Evolutionary conservation across 2,888 invertebrate genomes (phyloP), one percentile per base, ranked within the genome.

Genomic region (Liposcelis brunnea): DNA sequence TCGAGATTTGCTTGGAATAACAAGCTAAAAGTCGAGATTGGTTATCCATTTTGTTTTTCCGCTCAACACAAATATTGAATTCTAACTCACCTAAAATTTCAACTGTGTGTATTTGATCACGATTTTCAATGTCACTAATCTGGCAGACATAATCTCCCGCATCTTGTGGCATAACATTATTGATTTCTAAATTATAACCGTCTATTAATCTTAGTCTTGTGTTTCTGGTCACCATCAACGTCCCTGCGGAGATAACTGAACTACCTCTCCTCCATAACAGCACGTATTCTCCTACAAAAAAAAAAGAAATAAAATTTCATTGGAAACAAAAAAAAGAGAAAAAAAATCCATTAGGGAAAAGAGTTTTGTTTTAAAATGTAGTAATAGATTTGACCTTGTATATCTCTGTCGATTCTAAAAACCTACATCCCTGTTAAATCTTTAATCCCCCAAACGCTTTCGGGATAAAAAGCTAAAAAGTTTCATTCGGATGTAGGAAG

Each of bases 81-180:
- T 14, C 10, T 35, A 35, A 14, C 16, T 35, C 44, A 55, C 72
- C 70, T 36, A 79, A 61, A 49, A 80, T 77, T 56, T 79, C 77
- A 32, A 80, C 76, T 1, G 77, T 78, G 61, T 79, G 79, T 12
- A 76, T 74, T 60, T 78, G 78, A 59, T 79, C 78, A 12, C 74
- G 66, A 37, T 74, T 73, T 49, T 74, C 71, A 40, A 74, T 71
- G 61, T 77, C 78, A 42, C 77, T 76, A 52, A 80, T 74, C 65
- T 79, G 79, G 59, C 80, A 80, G 12, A 79, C 75, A 65, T 80
- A 80, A 65, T 79, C 69, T 2, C 71, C 72, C 1, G 78, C 78
- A 55, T 80, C 79, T 63, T 77, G 77, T 0, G 78, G 77, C 36
- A 74, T 72, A 1, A 80, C 75, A 51, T 75, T 74, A 43, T 72